Conservation (phyloP, 2,888 invertebrate species). For the Troglohyphantes excavatus region DNA sequence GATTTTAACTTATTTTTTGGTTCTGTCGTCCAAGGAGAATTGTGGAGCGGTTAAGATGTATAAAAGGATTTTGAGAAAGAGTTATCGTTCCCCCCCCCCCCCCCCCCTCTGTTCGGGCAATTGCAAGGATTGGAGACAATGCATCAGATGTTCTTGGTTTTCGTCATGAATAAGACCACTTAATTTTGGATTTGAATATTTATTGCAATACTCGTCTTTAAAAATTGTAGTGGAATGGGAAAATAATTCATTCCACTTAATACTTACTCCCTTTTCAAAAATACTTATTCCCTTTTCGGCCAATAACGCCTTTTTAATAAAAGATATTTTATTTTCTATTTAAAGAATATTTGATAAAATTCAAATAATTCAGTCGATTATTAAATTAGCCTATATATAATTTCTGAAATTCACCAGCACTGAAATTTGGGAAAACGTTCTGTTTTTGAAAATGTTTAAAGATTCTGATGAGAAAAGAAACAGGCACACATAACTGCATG, state of each 20-base stretch:
- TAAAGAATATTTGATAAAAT: too few species aligned
- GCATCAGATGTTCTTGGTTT: neutral
- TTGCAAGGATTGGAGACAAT: slow-evolving; percentile 39
- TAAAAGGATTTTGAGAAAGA: slow-evolving; percentile 68
- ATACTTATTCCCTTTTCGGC: too few species aligned
- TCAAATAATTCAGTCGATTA: too few species aligned
- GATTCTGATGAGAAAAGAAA: too few species aligned
- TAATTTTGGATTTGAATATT: slow-evolving; percentile 4
- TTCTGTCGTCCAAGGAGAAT: slow-evolving; percentile 38
- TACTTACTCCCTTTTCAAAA: neutral
- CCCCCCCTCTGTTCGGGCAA: slow-evolving; percentile 33
- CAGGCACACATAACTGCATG: too few species aligned
- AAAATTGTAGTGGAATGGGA: neutral
- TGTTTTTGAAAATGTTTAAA: too few species aligned
- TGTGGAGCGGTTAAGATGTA: slow-evolving; percentile 69
- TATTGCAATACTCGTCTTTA: neutral
- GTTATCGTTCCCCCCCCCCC: neutral
- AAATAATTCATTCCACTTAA: neutral
- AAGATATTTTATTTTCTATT: too few species aligned
- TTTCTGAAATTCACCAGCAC: too few species aligned
- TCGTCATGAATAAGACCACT: neutral
- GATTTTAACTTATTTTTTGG: slow-evolving; percentile 63
- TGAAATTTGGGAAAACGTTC: too few species aligned
- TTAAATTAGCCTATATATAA: too few species aligned
- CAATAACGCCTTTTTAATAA: too few species aligned